Percentiles rank a stretch among this genome's conserved stretches.
These are phyloP conservation scores for Atta cephalotes DNA, from an alignment of 1,140 invertebrate genomes.

Conservation along the genomic window DNA sequence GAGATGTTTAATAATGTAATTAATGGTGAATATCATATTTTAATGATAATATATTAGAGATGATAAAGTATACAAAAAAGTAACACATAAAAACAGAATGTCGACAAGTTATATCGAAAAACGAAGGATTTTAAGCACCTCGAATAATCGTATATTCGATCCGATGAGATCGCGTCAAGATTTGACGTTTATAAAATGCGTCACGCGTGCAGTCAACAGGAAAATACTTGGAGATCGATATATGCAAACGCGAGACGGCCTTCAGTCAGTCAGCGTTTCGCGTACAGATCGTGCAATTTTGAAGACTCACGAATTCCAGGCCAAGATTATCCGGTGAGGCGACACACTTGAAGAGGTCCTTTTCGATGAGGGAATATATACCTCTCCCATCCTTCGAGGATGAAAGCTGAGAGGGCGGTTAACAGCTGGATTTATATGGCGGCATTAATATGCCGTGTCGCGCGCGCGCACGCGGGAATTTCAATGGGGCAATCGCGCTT, in stretches of 20 bases:
- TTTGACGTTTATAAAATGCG: conserved; percentile 7
- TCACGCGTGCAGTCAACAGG: conserved; percentile 1
- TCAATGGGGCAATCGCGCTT: conserved; percentile 72
- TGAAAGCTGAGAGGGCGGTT: conserved; percentile 42
- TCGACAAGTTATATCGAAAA: not conserved
- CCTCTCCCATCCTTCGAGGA: not conserved
- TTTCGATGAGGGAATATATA: not conserved
- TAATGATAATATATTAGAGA: too few species aligned
- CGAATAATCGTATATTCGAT: not conserved
- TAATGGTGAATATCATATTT: too few species aligned
- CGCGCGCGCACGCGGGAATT: conserved; percentile 65
- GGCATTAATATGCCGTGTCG: conserved; percentile 79
- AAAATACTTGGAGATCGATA: conserved; percentile 25
- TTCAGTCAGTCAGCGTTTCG: conserved; percentile 20
- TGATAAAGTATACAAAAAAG: too few species aligned
- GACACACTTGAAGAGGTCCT: conserved; percentile 31
- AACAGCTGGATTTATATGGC: conserved; percentile 74
- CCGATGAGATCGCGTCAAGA: not conserved
- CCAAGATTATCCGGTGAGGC: conserved; percentile 42
- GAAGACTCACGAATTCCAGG: conserved; percentile 29
- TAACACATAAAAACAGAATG: too few species aligned
- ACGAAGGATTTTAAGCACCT: not conserved
- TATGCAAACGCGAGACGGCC: not conserved
- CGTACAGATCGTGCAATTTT: conserved; percentile 42
- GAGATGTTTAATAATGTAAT: not conserved